Conservation (phyloP, 2,797 vertebrate genomes). For the Coreius guichenoti region DNA sequence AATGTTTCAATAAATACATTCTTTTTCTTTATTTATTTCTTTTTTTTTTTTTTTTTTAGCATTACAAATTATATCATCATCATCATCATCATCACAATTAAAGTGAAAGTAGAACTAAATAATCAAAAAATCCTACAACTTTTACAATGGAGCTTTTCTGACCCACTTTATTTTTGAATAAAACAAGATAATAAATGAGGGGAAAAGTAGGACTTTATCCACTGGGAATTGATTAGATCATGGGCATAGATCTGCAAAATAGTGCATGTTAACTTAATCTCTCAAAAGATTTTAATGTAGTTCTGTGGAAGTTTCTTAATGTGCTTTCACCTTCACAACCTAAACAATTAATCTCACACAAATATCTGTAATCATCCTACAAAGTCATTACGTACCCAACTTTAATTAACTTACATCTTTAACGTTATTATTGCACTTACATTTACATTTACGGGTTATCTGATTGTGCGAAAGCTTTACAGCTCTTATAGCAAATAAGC, state of each 20-base stretch:
- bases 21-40: no score
- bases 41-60: no score
- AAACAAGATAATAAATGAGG: not conserved
- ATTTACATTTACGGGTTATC: not conserved
- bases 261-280: not conserved
- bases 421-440: conserved; percentile 8
- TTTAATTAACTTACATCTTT: conserved; percentile 11
- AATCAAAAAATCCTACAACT: not conserved
- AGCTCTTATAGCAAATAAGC: not conserved
- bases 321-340: not conserved
- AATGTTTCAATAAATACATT: no score
- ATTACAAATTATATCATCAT: no score
- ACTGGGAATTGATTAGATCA: not conserved
- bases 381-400: not conserved
- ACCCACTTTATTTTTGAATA: not conserved
- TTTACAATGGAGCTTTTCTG: not conserved
- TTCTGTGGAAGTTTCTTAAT: not conserved
- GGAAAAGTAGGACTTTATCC: not conserved
- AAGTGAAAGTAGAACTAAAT: not conserved
- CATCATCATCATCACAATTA: not conserved
- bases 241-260: not conserved
- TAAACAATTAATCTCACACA: not conserved
- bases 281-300: not conserved
- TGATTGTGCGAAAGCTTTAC: not conserved
- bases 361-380: not conserved